Base-by-base conservation (phyloP, 2,888 invertebrate species). In the Pollenia amentaria region DNA sequence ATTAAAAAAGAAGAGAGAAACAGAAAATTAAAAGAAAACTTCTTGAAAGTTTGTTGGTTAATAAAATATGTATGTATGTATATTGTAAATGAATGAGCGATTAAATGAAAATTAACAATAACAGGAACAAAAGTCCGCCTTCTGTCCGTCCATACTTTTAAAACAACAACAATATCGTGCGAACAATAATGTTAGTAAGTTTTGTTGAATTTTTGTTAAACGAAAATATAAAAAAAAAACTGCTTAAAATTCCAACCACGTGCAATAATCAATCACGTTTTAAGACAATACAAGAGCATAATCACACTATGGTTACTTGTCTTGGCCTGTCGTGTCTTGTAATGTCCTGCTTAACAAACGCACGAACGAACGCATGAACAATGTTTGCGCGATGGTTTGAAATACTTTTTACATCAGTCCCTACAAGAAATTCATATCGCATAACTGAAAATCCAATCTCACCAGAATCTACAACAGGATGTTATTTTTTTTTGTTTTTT, bases 191-290 rank as follows among this genome's bases (percentile, higher is more conserved):
- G 79, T 70, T 60, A 73, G 18, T n/a, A 38, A 60, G 16, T 65
- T 65, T 21, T 44, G n/a, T 18, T 76, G 6, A 53, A 9, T 51
- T 48, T 67, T 67, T 29, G 4, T 64, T 55, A 40, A 40, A 40
- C 18, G 18, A 77, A 72, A 64, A 70, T 65, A 29, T 29, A 29
- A 29, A 29, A 29, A 29, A 29, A 29, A 29, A 29, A 29, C 6
- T 3, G 10, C 76, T 83, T 80, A 76, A 70, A 69, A 84, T 87
- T 76, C 87, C 21, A 81, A 84, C 81, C 87, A 87, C 87, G 87
- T 87, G 87, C 87, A 87, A 75, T 84, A 84, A 87, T 87, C 84
- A 87, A 87, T 84, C 87, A 87, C 84, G 87, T 84, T 87, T 84
- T 73, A 16, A 84, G 87, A 84, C 87, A 87, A 80, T 81, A 84